phyloP scores from a whole-genome alignment of 2,113 vertebrate species.

The Pantherophis guttatus region DNA sequence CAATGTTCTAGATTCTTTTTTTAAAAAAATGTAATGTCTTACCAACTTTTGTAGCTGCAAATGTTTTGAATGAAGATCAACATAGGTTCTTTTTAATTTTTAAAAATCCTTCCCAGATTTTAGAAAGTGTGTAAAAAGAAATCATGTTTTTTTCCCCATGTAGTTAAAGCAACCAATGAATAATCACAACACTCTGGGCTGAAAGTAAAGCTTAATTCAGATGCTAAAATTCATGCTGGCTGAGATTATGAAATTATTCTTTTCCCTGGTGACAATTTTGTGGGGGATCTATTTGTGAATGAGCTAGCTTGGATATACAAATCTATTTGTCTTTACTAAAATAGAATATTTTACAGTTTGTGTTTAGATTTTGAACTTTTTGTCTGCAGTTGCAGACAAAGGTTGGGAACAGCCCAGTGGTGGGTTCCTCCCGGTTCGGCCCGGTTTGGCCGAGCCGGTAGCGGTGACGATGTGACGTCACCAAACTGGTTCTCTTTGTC shows the following conservation, averaged over 20 bases:
- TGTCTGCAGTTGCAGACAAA: neutral
- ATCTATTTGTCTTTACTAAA: neutral
- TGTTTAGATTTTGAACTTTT: neutral
- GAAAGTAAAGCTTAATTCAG: neutral
- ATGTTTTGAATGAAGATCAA: neutral
- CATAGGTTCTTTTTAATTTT: neutral
- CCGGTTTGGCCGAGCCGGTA: no score
- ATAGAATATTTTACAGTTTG: neutral
- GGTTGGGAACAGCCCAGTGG: neutral
- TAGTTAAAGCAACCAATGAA: neutral
- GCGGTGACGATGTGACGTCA: no score
- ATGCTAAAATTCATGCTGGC: neutral
- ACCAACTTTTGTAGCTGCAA: neutral
- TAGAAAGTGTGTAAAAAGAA: neutral
- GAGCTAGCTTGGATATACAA: neutral
- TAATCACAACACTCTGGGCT: neutral
- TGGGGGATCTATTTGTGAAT: neutral
- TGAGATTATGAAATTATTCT: neutral
- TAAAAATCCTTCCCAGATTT: neutral
- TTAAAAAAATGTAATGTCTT: neutral
- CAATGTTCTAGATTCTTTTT: neutral
- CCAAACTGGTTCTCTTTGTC: no score
- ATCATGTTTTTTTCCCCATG: neutral
- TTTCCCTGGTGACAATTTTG: neutral
- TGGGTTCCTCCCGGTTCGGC: no score